Conservation (phyloP, 2,888 invertebrate species). For the Perizoma flavofasciatum region DNA sequence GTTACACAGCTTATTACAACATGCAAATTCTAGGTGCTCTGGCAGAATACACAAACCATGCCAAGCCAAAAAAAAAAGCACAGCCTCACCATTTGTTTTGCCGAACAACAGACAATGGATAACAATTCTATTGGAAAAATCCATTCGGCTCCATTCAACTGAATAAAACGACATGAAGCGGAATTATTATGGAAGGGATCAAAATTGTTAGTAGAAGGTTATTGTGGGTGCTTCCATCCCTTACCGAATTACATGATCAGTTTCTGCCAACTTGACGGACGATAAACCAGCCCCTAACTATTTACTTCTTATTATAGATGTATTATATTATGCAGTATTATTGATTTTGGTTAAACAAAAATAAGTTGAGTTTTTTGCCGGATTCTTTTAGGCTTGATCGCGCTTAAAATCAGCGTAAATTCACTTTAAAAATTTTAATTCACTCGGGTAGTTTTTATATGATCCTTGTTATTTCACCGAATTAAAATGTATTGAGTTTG, state of each 20-base stretch:
- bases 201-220: conserved; percentile 49
- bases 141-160: conserved; percentile 73
- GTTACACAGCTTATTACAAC: conserved; percentile 10
- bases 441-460: no score
- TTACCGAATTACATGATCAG: conserved; percentile 30
- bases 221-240: conserved; percentile 46
- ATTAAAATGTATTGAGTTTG: no score
- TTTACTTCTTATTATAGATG: neutral
- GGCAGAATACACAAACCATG: conserved; percentile 22
- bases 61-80: conserved; percentile 13
- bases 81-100: conserved; percentile 23
- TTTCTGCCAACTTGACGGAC: conserved; percentile 14
- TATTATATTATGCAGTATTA: no score
- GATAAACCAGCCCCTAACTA: conserved; percentile 14
- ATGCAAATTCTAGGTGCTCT: conserved; percentile 13
- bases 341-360: no score
- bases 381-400: no score
- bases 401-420: no score
- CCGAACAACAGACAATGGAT: conserved; percentile 43
- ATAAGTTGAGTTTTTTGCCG: no score
- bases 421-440: no score
- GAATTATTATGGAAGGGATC: conserved; percentile 69
- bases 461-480: no score
- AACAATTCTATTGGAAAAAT: conserved; percentile 77
- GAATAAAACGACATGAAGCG: conserved; percentile 74